Evolutionary conservation across 2,888 invertebrate genomes (phyloP).

Genomic region (Andrena bucephala): DNA sequence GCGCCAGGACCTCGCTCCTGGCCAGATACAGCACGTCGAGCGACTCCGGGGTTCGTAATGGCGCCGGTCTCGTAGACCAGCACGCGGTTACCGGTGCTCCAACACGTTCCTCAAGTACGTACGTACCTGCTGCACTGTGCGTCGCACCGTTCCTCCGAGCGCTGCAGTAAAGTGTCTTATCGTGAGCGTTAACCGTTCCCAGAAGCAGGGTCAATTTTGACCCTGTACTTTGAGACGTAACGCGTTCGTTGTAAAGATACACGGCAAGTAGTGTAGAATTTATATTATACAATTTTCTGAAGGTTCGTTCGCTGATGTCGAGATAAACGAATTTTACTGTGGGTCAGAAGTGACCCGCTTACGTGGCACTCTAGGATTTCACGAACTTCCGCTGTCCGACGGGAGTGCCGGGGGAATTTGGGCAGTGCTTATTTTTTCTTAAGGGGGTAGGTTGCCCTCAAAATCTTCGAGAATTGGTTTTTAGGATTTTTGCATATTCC

Average conservation of each 20-base stretch:
- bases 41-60: constrained; percentile 60
- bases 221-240: background rate
- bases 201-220: background rate
- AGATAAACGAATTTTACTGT: too few species aligned
- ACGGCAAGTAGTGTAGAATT: too few species aligned
- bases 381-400: too few species aligned
- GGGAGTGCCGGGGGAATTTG: too few species aligned
- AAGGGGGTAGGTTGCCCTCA: too few species aligned
- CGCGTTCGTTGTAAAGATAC: background rate
- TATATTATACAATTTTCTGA: too few species aligned
- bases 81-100: constrained; percentile 23
- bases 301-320: too few species aligned
- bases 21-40: constrained; percentile 84
- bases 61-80: constrained; percentile 30
- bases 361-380: too few species aligned
- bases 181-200: background rate
- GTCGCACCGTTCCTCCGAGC: background rate
- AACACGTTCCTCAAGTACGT: constrained; percentile 61
- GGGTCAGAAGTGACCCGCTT: too few species aligned
- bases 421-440: too few species aligned
- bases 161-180: background rate
- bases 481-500: too few species aligned
- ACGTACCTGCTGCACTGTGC: constrained; percentile 30
- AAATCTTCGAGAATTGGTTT: too few species aligned
- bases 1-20: constrained; percentile 68